A percentile compares a stretch with the other conserved stretches of the same genome.
phyloP scores from a whole-genome alignment of 1,140 invertebrate genomes.

The Melanaphis sacchari region DNA sequence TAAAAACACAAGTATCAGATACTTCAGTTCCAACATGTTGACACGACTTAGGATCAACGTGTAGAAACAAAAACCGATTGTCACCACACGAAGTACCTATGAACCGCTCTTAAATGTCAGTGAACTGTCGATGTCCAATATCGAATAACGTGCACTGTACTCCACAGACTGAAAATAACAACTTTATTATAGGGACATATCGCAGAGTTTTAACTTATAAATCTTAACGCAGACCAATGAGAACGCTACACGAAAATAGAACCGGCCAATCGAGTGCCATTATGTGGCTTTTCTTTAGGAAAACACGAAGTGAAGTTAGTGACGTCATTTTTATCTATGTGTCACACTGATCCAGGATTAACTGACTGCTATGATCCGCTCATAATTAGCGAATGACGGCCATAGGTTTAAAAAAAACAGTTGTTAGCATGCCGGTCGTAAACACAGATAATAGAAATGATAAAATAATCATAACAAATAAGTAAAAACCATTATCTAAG shows the following conservation, averaged over 20 bases:
- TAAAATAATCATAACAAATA: neutral
- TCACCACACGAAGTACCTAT: neutral
- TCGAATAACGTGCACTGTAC: neutral
- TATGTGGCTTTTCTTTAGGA: conserved; percentile 38
- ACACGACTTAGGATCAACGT: neutral
- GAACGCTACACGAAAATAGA: neutral
- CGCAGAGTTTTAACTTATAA: neutral
- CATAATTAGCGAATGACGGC: no score
- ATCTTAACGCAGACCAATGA: neutral
- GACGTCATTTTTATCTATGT: neutral
- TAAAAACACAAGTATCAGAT: conserved; percentile 18
- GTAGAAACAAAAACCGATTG: neutral
- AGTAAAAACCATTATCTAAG: no score
- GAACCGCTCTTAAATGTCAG: neutral
- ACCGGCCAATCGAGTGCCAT: conserved; percentile 1
- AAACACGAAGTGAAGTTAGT: conserved; percentile 28
- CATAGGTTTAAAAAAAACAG: no score
- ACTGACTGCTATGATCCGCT: no score
- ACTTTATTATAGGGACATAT: neutral
- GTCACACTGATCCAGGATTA: neutral
- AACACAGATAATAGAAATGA: neutral
- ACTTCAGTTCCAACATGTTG: conserved; percentile 29
- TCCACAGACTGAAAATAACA: neutral
- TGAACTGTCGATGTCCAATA: neutral
- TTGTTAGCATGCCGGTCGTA: neutral